Evolutionary conservation across 2,888 invertebrate species (phyloP).

Genomic region (Unio pictorum): DNA sequence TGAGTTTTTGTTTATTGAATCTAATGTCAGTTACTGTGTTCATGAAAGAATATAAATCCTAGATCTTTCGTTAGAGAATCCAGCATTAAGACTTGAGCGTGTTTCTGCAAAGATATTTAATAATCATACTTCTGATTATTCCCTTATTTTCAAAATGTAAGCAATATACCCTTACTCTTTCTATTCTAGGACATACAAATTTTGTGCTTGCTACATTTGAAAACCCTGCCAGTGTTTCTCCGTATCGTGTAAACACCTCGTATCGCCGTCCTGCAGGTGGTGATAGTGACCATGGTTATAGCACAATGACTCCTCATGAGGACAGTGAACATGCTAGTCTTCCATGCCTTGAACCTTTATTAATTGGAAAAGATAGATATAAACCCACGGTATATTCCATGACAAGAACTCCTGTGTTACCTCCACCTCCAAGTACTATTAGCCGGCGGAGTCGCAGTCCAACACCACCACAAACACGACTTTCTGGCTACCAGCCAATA

Average conservation of each 20-base stretch:
- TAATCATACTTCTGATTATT: neutral
- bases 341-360: constrained; percentile 67
- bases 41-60: too few relatives aligned
- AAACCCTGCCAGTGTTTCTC: constrained; percentile 83
- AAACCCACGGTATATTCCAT: constrained; percentile 55
- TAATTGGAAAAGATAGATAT: constrained; percentile 67
- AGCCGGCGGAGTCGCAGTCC: constrained; percentile 66
- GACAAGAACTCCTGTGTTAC: constrained; percentile 52
- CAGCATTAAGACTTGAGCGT: too few relatives aligned
- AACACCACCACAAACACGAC: constrained; percentile 63
- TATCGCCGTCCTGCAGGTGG: constrained; percentile 82
- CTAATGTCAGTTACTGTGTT: too few relatives aligned
- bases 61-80: too few relatives aligned
- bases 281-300: constrained; percentile 94
- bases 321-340: constrained; percentile 70
- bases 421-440: constrained; percentile 62
- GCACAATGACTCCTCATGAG: constrained; percentile 72
- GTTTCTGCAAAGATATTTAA: too few relatives aligned
- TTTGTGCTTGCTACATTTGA: constrained; percentile 69
- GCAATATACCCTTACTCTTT: too few relatives aligned
- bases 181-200: constrained; percentile 65
- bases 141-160: neutral
- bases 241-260: constrained; percentile 88
- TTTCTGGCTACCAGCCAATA: constrained; percentile 50
- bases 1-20: too few relatives aligned